A percentile compares a stretch with the other conserved stretches of the same genome.
Evolutionary conservation across 2,113 vertebrate genomes (phyloP).

Genomic region (Pteruthius melanotis): DNA sequence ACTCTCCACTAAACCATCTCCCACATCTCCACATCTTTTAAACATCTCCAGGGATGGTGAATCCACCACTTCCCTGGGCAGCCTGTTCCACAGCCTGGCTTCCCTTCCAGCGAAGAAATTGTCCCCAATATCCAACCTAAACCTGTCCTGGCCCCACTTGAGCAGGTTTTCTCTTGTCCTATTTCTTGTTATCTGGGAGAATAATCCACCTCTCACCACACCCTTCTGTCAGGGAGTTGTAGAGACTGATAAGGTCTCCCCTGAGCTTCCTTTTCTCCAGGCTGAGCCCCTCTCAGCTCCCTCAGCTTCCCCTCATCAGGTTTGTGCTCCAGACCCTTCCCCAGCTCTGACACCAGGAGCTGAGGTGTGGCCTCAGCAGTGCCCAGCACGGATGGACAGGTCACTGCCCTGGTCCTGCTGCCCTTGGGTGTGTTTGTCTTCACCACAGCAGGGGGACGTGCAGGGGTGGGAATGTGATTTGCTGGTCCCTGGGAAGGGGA

Average conservation of each 20-base stretch:
- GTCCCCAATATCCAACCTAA: neutral
- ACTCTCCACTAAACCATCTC: neutral
- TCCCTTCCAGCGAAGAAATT: neutral
- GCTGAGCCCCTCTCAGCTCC: neutral
- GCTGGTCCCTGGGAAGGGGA: neutral
- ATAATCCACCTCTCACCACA: neutral
- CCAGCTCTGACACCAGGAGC: neutral
- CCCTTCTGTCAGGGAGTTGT: neutral
- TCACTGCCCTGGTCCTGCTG: neutral
- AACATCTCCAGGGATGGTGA: neutral
- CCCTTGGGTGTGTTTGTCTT: neutral
- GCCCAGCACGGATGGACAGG: neutral
- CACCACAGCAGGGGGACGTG: neutral
- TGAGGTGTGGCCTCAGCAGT: neutral
- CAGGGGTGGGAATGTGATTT: neutral
- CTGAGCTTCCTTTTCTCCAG: neutral
- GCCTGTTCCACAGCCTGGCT: neutral
- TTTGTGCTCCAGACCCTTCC: neutral
- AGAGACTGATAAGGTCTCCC: neutral
- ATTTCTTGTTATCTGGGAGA: neutral
- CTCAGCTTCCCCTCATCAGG: neutral
- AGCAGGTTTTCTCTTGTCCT: neutral
- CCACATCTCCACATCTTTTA: fast-evolving
- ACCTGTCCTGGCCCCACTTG: neutral
- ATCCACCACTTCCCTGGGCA: neutral